phyloP scores from a whole-genome alignment of 1,140 invertebrate genomes.

The Drosophila simulans region DNA sequence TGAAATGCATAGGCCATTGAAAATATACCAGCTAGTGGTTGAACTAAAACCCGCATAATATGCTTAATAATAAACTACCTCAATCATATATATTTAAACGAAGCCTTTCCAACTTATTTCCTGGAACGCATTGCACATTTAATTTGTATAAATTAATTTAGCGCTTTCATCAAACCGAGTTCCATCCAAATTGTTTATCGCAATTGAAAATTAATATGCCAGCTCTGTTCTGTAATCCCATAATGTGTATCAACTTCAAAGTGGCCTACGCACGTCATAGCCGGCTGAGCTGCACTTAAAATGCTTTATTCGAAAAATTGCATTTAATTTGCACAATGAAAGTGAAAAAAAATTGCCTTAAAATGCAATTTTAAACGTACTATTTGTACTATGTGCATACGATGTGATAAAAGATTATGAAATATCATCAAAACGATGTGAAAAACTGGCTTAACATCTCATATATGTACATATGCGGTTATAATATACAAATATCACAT shows the following conservation, averaged over 20 bases:
- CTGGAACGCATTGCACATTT: not conserved
- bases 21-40: too few relatives aligned
- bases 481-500: not conserved
- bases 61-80: too few relatives aligned
- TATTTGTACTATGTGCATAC: not conserved
- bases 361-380: constrained; percentile 32
- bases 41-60: not conserved
- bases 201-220: constrained; percentile 49
- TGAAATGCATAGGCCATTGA: not conserved
- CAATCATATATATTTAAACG: not conserved
- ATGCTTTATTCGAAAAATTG: constrained; percentile 55
- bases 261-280: constrained; percentile 46
- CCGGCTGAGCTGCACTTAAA: constrained; percentile 63
- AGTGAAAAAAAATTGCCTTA: constrained; percentile 26
- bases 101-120: not conserved
- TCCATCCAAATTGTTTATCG: constrained; percentile 6
- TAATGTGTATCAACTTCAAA: constrained; percentile 54
- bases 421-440: constrained; percentile 59
- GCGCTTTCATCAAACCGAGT: not conserved
- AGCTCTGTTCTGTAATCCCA: constrained; percentile 39
- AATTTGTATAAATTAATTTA: constrained; percentile 5
- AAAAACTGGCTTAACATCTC: constrained; percentile 70
- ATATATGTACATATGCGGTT: constrained; percentile 26
- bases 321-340: constrained; percentile 60
- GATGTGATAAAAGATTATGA: constrained; percentile 46